Percentiles rank a stretch among this genome's conserved stretches.
These are phyloP conservation scores for Melanotaenia trifasciata DNA, from an alignment of 2,797 vertebrate genomes.

Conservation along the genomic window DNA sequence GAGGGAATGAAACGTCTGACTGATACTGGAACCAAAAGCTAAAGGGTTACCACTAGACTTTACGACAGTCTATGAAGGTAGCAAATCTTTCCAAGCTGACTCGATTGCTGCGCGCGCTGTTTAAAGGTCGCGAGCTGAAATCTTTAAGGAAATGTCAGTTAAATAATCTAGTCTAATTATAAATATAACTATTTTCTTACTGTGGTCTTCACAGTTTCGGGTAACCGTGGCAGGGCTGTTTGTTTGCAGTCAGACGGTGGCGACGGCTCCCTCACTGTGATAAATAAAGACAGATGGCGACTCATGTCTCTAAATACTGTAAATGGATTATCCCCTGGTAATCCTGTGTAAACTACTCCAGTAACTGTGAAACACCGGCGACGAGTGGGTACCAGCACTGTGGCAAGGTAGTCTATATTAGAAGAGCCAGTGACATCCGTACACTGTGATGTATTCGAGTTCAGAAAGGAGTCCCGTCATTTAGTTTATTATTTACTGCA, in stretches of 20 bases:
- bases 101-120: slow-evolving; percentile 43
- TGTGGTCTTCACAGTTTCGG: background rate
- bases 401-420: slow-evolving; percentile 36
- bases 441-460: background rate
- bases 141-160: background rate
- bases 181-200: background rate
- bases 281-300: slow-evolving; percentile 83
- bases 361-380: slow-evolving; percentile 61
- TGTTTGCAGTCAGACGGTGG: slow-evolving; percentile 30
- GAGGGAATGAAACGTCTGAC: background rate
- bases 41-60: rapidly evolving
- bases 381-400: slow-evolving; percentile 39
- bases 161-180: rapidly evolving
- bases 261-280: slow-evolving; percentile 65
- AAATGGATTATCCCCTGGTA: slow-evolving; percentile 82
- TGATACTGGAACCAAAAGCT: background rate
- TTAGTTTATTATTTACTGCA: background rate
- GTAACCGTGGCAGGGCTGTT: slow-evolving; percentile 28
- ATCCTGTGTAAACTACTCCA: slow-evolving; percentile 84
- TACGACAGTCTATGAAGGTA: slow-evolving; percentile 51
- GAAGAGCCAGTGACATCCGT: slow-evolving; percentile 22
- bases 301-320: slow-evolving; percentile 82
- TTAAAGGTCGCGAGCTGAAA: slow-evolving; percentile 40
- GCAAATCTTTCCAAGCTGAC: slow-evolving; percentile 32
- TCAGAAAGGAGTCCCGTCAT: background rate